Evolutionary conservation across 2,113 vertebrate genomes (phyloP).

Genomic region (Edolisoma coerulescens): DNA sequence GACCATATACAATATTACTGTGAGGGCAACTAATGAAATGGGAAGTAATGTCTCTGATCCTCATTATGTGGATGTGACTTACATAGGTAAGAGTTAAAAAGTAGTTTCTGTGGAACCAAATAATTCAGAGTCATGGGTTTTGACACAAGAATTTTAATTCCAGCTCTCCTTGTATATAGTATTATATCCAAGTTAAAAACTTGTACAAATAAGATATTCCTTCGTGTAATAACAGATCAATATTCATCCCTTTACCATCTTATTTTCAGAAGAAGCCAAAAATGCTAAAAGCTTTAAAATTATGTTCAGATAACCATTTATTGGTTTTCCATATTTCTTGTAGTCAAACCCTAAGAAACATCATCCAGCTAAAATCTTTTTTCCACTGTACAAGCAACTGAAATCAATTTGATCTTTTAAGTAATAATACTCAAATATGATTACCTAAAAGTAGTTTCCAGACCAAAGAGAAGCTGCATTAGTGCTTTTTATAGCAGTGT

Average conservation of each 20-base stretch:
- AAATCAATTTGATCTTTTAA: background rate
- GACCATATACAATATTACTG: constrained; percentile 86
- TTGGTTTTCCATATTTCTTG: background rate
- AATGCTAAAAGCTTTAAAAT: background rate
- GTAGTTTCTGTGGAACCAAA: background rate
- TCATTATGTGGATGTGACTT: constrained; percentile 82
- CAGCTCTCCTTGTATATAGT: background rate
- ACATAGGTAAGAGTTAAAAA: constrained; percentile 77
- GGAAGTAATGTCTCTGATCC: constrained; percentile 82
- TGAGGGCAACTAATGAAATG: constrained; percentile 84
- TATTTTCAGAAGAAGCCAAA: background rate
- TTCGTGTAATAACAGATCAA: background rate
- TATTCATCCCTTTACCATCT: background rate
- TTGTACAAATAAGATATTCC: background rate
- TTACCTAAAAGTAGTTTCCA: background rate
- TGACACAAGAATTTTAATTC: background rate
- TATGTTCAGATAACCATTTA: background rate
- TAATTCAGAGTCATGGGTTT: background rate
- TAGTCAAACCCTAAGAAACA: background rate
- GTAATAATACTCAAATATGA: background rate
- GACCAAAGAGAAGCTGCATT: background rate
- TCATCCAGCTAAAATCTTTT: background rate
- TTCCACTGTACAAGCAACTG: background rate
- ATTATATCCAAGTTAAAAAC: background rate
- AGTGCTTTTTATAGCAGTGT: background rate